These are phyloP conservation scores for Sclerodermus sp. DNA, from an alignment of 2,888 invertebrate species.

Conservation along the genomic window DNA sequence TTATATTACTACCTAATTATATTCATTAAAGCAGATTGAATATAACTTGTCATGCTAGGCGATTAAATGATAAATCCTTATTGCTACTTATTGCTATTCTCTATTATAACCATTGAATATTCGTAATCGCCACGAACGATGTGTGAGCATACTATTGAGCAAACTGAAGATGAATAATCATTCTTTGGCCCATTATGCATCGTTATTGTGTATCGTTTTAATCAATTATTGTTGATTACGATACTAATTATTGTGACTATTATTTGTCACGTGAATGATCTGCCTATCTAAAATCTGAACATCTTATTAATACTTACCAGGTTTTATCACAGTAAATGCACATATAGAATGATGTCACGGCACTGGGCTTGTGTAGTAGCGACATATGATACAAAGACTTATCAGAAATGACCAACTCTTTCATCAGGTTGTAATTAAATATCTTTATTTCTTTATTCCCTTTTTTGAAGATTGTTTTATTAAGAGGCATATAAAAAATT, in stretches of 20 bases:
- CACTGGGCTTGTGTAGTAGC: constrained; percentile 21
- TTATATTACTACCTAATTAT: constrained; percentile 38
- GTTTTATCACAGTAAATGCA: constrained; percentile 24
- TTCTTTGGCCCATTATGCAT: constrained; percentile 16
- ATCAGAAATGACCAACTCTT: constrained; percentile 17
- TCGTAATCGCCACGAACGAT: constrained; percentile 35
- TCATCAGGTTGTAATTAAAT: constrained; percentile 18
- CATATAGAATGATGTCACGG: constrained; percentile 16
- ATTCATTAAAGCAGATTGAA: constrained; percentile 39
- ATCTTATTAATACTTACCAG: constrained; percentile 27
- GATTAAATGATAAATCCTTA: constrained; percentile 52
- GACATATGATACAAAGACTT: constrained; percentile 9
- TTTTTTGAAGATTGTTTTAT: constrained; percentile 35
- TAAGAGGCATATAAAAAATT: constrained; percentile 33
- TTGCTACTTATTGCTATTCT: constrained; percentile 52
- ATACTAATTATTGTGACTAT: constrained; percentile 27
- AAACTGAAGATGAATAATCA: constrained; percentile 3
- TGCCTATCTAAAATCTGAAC: constrained; percentile 20
- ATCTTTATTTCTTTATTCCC: constrained; percentile 14
- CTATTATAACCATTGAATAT: constrained; percentile 50
- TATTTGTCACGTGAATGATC: constrained; percentile 25
- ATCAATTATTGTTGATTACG: constrained; percentile 8
- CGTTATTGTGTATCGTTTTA: constrained; percentile 19
- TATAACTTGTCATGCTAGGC: constrained; percentile 55
- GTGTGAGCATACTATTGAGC: not conserved